Base-by-base conservation (phyloP, 2,113 vertebrate genomes). In the Brachyistius frenatus region DNA sequence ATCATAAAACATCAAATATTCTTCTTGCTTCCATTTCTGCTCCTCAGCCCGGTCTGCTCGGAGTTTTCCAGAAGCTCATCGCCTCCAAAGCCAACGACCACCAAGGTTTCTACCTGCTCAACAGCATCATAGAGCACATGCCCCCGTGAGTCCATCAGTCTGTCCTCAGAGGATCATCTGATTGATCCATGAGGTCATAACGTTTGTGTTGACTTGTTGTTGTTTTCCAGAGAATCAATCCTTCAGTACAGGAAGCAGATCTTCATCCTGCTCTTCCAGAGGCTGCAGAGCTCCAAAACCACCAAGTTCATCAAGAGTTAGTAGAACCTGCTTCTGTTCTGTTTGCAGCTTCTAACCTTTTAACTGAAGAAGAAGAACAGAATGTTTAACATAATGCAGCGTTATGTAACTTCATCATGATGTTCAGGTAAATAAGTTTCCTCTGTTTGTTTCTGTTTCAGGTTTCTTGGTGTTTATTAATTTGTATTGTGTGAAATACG, bases 261-360 rank as follows among this genome's bases (percentile, higher is more conserved):
- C 93, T 99, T 98, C 92, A 97, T 99, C 92, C 92, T 99, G 11
- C 95, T 99, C 3, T 99, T 99, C 94, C 98, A 99, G 90, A 97
- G 98, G 93, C 96, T 99, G 76, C 98, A 99, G 81, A 97, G 96
- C 93, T 99, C 98, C 85, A 99, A 99, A 94, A 99, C 98, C 75
- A 99, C 98, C 32, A 99, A 99, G 92, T 99, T 97, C 91, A 96
- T 99, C 77, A 99, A 99, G 91, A 99, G 98, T 99, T 88, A 96
- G 97, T 95, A 6, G 47, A 68, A 5, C 33, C 5, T 15, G 47
- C 33, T 52, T 2, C 10, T 54, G 0, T 70, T 78, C 16, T 60
- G 39, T 46, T 68, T 1, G 6, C 3, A 49, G 0, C 3, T 49
- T 5, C 57, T 63, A 7, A 33, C 41, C 41, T 44, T 44, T 44